Evolutionary conservation across 2,888 invertebrate species (phyloP), one percentile per base, ranked within the genome.

Genomic region (Drosophila sordidula): DNA sequence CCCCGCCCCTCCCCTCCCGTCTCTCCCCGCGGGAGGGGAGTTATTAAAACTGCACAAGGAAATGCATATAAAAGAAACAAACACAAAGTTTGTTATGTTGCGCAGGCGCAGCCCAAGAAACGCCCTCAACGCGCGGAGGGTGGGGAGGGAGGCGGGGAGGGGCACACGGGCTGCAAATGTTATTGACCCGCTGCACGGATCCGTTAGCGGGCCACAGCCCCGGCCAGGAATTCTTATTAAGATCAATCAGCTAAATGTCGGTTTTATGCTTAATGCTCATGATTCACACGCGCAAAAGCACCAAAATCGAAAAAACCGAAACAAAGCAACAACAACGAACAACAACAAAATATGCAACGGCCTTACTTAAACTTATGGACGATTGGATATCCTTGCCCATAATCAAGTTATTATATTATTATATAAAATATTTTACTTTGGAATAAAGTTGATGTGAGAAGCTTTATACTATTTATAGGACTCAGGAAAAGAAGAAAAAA

Each of bases 211-310:
- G 47, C 55, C 39, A 32, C 54, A 55, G 39, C 56, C 59, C 70
- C 57, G 62, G 57, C 70, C 58, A 55, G 70, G 73, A 78, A 87
- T 87, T 85, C 84, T 85, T 85, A 87, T 87, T 87, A 87, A 85
- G 84, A 85, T 85, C 84, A 85, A 85, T 85, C 84, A 85, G 84
- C 87, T 85, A 83, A 87, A 87, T 84, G 83, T 83, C 87, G 86
- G 86, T 87, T 87, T 87, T 87, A 85, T 85, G 87, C 83, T 87
- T 85, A 87, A 85, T 86, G 82, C 83, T 86, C 80, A 85, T 85
- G 84, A 85, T 85, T 85, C 84, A 85, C 83, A 85, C 78, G 78
- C 70, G 54, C 75, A 75, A 65, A 67, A 69, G 75, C 63, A 58
- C 63, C 58, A 72, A 75, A 81, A 85, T 79, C 77, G 82, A 77